phyloP scores from a whole-genome alignment of 64 coral and sea anemone genomes.

The Pachyseris speciosa region DNA sequence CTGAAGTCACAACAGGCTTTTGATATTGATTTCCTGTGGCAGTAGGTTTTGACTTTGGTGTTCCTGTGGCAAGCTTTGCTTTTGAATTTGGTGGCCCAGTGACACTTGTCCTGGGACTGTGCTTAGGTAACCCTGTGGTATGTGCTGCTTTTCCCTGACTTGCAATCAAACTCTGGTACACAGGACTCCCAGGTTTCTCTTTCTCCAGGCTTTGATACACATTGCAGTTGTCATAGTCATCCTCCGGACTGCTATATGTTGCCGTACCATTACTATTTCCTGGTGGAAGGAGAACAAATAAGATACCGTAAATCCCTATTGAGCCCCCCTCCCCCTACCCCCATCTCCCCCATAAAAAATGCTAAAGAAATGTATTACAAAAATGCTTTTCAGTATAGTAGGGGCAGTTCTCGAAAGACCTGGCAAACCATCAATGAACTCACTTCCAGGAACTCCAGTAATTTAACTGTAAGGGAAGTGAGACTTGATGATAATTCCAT shows the following conservation, averaged over 20 bases:
- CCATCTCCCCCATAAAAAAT: not conserved
- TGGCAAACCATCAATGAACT: too few relatives aligned
- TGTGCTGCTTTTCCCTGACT: not conserved
- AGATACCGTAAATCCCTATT: not conserved
- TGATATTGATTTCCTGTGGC: not conserved
- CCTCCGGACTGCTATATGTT: not conserved
- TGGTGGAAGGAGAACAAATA: not conserved
- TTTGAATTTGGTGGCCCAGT: not conserved
- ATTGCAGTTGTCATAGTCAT: conserved; percentile 3
- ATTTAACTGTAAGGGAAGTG: too few relatives aligned
- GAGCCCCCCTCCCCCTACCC: too few relatives aligned
- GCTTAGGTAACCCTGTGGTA: not conserved
- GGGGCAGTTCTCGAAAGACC: too few relatives aligned
- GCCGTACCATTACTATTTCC: not conserved
- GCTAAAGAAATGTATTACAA: not conserved
- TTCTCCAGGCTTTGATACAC: conserved; percentile 31
- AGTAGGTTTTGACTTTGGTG: not conserved
- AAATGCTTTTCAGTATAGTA: too few relatives aligned
- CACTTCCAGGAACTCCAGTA: too few relatives aligned
- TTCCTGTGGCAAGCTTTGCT: not conserved
- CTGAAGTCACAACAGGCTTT: not conserved
- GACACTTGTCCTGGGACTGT: not conserved
- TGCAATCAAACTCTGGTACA: not conserved
- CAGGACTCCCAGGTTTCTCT: not conserved
- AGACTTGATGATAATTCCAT: too few relatives aligned